Percentiles rank a stretch among this genome's conserved stretches.
Conservation (phyloP, 2,797 vertebrate genomes). For the Pseudochromis fuscus region DNA sequence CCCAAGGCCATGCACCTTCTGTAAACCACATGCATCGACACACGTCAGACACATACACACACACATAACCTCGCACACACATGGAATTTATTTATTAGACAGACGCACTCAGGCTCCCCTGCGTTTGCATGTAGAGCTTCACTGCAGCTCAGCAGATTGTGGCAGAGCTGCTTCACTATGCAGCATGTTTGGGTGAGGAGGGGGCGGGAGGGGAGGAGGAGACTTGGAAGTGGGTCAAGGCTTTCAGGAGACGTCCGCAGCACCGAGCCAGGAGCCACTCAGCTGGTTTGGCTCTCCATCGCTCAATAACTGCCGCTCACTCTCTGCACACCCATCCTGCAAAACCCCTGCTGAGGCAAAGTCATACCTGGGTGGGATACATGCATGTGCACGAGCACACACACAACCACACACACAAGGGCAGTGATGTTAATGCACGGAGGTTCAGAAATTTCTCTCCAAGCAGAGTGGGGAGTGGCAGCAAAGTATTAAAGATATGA, state of each 20-base stretch:
- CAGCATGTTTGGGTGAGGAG: constrained; percentile 58
- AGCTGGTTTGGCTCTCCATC: constrained; percentile 43
- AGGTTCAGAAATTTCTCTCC: constrained; percentile 37
- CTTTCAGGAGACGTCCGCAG: constrained; percentile 69
- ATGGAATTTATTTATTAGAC: constrained; percentile 64
- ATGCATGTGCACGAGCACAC: constrained; percentile 10
- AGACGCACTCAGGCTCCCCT: constrained; percentile 49
- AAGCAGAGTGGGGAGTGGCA: constrained; percentile 43
- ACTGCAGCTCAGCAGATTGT: constrained; percentile 68
- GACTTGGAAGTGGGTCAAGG: constrained; percentile 80
- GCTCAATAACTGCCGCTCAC: constrained; percentile 41
- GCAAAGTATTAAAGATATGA: constrained; percentile 53
- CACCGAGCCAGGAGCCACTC: constrained; percentile 54
- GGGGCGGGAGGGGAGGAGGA: constrained; percentile 11
- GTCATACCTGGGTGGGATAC: constrained; percentile 52
- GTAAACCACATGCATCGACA: neutral
- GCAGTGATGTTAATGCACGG: constrained; percentile 8
- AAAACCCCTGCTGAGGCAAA: constrained; percentile 46
- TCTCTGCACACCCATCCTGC: constrained; percentile 18
- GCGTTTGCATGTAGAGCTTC: constrained; percentile 49
- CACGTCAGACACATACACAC: constrained; percentile 29
- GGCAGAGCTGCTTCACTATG: constrained; percentile 66
- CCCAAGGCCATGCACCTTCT: constrained; percentile 33
- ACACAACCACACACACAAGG: constrained; percentile 4
- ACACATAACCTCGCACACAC: too few relatives aligned